Percentiles rank a stretch among this genome's conserved stretches.
Evolutionary conservation across 64 coral and sea anemone species (phyloP).

Genomic region (Montipora sp.): DNA sequence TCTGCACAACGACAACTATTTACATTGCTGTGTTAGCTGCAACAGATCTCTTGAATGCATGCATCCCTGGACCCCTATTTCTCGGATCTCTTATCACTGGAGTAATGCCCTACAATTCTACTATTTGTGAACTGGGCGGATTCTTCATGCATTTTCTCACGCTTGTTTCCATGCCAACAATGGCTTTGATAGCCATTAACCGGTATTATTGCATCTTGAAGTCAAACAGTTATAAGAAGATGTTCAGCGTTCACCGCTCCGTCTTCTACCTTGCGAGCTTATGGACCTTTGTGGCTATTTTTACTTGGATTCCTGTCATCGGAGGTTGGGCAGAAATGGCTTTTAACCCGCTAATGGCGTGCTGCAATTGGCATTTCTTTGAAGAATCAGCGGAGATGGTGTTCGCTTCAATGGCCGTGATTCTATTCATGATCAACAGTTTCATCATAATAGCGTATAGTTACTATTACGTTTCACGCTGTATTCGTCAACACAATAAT

Average conservation of each 20-base stretch:
- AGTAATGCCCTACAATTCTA: neutral
- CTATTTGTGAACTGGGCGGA: neutral
- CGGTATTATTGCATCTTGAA: slow-evolving; percentile 11
- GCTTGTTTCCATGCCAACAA: slow-evolving; percentile 4
- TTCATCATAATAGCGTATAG: neutral
- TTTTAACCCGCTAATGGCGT: slow-evolving; percentile 21
- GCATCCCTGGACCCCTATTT: neutral
- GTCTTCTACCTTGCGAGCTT: slow-evolving; percentile 14
- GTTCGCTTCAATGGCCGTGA: neutral
- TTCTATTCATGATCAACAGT: neutral
- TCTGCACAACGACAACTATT: slow-evolving; percentile 6
- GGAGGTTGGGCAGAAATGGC: slow-evolving; percentile 1
- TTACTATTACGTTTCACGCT: slow-evolving; percentile 1
- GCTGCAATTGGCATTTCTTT: slow-evolving; percentile 2
- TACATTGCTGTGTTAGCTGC: slow-evolving; percentile 10
- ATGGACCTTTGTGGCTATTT: slow-evolving; percentile 46
- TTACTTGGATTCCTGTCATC: slow-evolving; percentile 41
- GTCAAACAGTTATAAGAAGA: neutral
- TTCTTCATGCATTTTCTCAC: slow-evolving; percentile 26
- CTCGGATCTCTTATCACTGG: neutral
- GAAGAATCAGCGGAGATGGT: neutral
- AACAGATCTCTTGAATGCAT: slow-evolving; percentile 33
- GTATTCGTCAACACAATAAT: slow-evolving; percentile 1
- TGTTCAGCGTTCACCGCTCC: slow-evolving; percentile 41
- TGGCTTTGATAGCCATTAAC: slow-evolving; percentile 40